Evolutionary conservation across 2,888 invertebrate genomes (phyloP).

Genomic region (Drosophila meridiana): DNA sequence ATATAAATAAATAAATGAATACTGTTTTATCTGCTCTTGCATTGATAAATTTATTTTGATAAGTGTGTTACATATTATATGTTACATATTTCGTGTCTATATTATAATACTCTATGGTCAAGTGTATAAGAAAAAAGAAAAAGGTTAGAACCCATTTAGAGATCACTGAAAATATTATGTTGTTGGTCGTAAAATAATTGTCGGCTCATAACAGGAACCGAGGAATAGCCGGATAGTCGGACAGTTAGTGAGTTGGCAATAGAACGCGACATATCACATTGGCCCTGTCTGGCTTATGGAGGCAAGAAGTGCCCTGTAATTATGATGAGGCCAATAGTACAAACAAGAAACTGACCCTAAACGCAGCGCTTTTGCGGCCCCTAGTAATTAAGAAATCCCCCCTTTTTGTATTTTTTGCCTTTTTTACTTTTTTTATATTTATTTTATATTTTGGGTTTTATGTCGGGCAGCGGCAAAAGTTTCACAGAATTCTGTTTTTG

Average conservation of each 20-base stretch:
- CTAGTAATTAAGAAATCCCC: slow-evolving; percentile 79
- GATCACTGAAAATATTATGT: slow-evolving; percentile 45
- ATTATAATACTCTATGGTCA: not conserved
- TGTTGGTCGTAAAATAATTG: slow-evolving; percentile 74
- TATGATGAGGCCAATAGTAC: slow-evolving; percentile 75
- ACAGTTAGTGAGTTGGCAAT: slow-evolving; percentile 55
- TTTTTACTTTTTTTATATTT: slow-evolving; percentile 24
- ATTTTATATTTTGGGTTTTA: slow-evolving; percentile 48
- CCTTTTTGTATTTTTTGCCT: slow-evolving; percentile 22
- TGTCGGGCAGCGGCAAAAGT: slow-evolving; percentile 64
- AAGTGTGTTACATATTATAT: not conserved
- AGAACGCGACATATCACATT: slow-evolving; percentile 75
- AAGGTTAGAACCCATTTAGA: slow-evolving; percentile 43
- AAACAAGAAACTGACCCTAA: slow-evolving; percentile 71
- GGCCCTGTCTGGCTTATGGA: slow-evolving; percentile 65
- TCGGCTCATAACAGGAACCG: slow-evolving; percentile 52
- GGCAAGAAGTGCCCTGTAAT: slow-evolving; percentile 71
- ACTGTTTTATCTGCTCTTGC: not conserved
- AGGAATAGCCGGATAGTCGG: slow-evolving; percentile 25
- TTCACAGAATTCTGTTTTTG: slow-evolving; percentile 78
- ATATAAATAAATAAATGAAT: not conserved
- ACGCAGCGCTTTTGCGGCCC: slow-evolving; percentile 54
- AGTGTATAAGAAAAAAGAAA: slow-evolving; percentile 3
- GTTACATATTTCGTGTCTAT: slow-evolving; percentile 11
- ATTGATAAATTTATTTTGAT: not conserved